These are phyloP conservation scores for Bradynema listronoti DNA, from an alignment of 1,140 invertebrate genomes.

Conservation along the genomic window DNA sequence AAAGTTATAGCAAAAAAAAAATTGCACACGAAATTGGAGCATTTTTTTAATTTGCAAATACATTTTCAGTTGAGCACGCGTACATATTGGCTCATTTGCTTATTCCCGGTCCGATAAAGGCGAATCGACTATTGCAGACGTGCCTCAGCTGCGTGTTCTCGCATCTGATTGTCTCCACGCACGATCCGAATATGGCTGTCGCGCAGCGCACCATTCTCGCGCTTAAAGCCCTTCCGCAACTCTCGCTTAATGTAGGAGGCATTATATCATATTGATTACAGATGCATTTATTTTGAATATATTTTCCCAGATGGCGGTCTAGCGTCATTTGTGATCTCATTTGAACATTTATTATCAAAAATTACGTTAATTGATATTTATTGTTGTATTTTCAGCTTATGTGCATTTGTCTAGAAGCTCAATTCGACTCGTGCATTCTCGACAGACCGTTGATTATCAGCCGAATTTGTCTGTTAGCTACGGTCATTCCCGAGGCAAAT, in stretches of 20 bases:
- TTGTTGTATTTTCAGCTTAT: slow-evolving; percentile 56
- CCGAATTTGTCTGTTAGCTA: slow-evolving; percentile 85
- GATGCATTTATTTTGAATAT: no score
- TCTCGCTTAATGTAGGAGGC: no score
- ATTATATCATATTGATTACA: no score
- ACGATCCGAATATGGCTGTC: slow-evolving; percentile 87
- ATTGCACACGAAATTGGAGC: no score
- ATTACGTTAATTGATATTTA: no score
- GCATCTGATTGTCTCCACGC: slow-evolving; percentile 86
- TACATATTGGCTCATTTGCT: slow-evolving; percentile 62
- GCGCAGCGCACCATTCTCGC: slow-evolving; percentile 85
- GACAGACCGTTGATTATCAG: slow-evolving; percentile 96
- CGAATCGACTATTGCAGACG: slow-evolving; percentile 77
- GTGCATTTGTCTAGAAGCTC: slow-evolving; percentile 61
- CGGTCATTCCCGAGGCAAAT: slow-evolving; percentile 83
- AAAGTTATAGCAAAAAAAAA: no score
- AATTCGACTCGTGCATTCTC: slow-evolving; percentile 73
- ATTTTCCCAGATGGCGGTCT: no score
- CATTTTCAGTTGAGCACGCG: slow-evolving; percentile 45
- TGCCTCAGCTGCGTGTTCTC: slow-evolving; percentile 90
- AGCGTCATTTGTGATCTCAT: no score
- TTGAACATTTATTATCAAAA: no score
- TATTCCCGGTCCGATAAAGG: slow-evolving; percentile 76
- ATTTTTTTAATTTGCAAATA: slow-evolving; percentile 19
- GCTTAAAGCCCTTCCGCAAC: slow-evolving; percentile 84